Evolutionary conservation across 2,888 invertebrate genomes (phyloP).

Genomic region (Caenorhabditis afra): DNA sequence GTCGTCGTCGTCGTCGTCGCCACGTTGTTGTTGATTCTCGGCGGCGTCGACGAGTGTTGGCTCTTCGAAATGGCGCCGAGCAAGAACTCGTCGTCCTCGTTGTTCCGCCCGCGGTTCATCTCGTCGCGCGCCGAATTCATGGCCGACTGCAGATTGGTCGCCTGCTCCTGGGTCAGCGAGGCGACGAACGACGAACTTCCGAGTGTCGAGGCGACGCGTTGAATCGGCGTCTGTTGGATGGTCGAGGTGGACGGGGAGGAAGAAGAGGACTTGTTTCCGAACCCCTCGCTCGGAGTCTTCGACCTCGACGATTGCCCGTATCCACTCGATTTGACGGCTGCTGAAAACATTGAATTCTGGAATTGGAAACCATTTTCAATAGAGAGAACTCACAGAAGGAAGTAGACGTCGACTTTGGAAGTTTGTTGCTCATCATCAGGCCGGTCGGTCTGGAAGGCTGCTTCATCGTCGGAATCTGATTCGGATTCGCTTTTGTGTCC

Average conservation of each 20-base stretch:
- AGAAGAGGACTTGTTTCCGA: slow-evolving; percentile 31
- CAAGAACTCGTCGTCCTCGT: slow-evolving; percentile 44
- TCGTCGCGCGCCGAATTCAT: slow-evolving; percentile 46
- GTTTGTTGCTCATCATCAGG: background rate
- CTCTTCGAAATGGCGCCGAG: slow-evolving; percentile 19
- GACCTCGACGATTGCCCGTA: slow-evolving; percentile 30
- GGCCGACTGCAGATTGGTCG: slow-evolving; percentile 24
- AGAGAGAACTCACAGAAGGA: slow-evolving; percentile 37
- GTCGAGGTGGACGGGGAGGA: slow-evolving; percentile 35
- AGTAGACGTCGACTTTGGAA: slow-evolving; percentile 43
- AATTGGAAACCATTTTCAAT: background rate
- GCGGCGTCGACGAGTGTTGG: background rate
- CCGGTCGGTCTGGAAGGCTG: slow-evolving; percentile 9
- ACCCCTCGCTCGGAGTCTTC: slow-evolving; percentile 36
- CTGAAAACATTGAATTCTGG: slow-evolving; percentile 24
- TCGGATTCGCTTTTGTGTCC: slow-evolving; percentile 18
- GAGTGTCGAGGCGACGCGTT: slow-evolving; percentile 51
- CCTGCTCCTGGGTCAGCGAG: slow-evolving; percentile 44
- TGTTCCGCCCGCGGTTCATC: slow-evolving; percentile 14
- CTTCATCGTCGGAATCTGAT: background rate
- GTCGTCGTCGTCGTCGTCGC: no score
- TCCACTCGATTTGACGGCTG: slow-evolving; percentile 42
- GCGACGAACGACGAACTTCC: slow-evolving; percentile 50
- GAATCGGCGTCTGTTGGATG: slow-evolving; percentile 40
- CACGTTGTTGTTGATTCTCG: background rate